phyloP scores from a whole-genome alignment of 2,113 vertebrate species.

The Miniopterus natalensis region DNA sequence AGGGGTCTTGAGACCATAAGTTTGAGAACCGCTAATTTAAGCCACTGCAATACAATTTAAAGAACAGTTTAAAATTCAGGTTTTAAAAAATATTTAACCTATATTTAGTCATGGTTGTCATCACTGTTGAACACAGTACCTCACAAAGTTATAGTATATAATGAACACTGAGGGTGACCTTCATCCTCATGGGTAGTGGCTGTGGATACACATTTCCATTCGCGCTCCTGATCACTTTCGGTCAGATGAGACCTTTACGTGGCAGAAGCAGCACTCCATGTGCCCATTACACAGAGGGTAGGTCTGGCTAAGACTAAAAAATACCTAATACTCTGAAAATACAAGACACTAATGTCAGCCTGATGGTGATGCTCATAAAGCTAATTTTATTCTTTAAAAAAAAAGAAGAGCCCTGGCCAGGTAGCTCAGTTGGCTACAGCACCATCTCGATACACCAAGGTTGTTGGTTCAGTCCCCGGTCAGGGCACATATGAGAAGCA shows the following conservation, averaged over 20 bases:
- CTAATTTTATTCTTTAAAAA: not conserved
- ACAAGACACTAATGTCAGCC: not conserved
- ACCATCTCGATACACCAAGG: too few relatives aligned
- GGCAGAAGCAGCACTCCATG: fast-evolving
- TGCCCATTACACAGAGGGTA: not conserved
- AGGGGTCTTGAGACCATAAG: not conserved
- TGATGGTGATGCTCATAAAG: not conserved
- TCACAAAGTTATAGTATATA: not conserved
- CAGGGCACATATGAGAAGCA: not conserved
- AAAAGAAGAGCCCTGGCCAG: not conserved
- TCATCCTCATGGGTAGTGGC: fast-evolving
- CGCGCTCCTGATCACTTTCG: too few relatives aligned
- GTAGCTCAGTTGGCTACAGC: not conserved
- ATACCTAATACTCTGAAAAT: not conserved
- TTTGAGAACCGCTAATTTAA: not conserved
- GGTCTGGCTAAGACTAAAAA: not conserved
- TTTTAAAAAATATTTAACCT: not conserved
- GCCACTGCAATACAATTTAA: too few relatives aligned
- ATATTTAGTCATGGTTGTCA: not conserved
- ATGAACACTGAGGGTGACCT: not conserved
- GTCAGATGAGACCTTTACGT: not conserved
- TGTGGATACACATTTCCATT: too few relatives aligned
- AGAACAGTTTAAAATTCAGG: not conserved
- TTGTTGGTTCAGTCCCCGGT: not conserved
- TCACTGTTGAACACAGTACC: not conserved